Evolutionary conservation across 2,113 vertebrate genomes (phyloP), one percentile per base, ranked within the genome.

Genomic region (Plectropomus leopardus): DNA sequence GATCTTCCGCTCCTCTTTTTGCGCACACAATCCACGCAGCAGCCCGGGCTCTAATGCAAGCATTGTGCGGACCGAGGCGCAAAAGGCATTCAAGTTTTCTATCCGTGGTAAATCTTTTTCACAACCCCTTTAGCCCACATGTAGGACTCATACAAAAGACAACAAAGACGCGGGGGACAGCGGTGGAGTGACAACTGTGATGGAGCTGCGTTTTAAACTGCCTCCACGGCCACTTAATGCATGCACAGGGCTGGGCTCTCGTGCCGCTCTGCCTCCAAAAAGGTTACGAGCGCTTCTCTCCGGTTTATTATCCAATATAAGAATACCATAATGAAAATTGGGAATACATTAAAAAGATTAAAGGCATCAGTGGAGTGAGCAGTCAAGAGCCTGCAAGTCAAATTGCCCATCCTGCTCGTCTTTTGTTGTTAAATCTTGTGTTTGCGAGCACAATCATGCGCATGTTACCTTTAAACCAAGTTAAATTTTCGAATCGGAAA

Each of bases 91-190:
- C 89, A 93, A 70, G 81, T 91, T 89, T 44, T 40, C 66, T 59
- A 89, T 74, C 92, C 91, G 86, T 92, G 89, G 55, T 85, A 89
- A 94, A 91, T 93, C 86, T 88, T 90, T 92, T 91, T 85, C 36
- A 40, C 89, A 66, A 67, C 8, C 73, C 80, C 84, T 91, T 91
- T 87, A 84, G 88, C 80, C 84, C 88, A 88, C 91, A 91, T 86
- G 89, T 79, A 80, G 87, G 78, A 88, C 75, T 64, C 59, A 68
- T 71, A 88, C 89, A 92, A 91, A 93, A 90, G 89, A 92, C 88
- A 90, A 92, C 92, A 94, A 93, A 93, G 94, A 87, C 83, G 75
- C 71, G 79, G 61, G 86, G 82, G 91, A 89, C 88, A 90, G 91
- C 79, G 79, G 82, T 80, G 90, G 89, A 92, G 88, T 88, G 90